A percentile compares a stretch with the other conserved stretches of the same genome.
Evolutionary conservation across 1,140 invertebrate genomes (phyloP).

Genomic region (Formica exsecta): DNA sequence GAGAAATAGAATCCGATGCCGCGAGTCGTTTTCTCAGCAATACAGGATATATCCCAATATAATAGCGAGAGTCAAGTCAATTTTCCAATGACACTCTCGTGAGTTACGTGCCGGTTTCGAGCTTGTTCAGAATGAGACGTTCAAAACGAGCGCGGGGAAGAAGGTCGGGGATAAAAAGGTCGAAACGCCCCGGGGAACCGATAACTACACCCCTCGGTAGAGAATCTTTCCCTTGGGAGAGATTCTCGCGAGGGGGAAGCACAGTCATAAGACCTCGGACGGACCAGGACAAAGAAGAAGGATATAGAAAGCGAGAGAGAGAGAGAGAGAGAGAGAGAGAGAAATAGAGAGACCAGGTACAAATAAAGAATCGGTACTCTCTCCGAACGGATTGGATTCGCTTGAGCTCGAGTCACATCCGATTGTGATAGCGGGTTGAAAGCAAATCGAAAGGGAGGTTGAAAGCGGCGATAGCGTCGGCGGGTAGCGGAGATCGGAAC

Average conservation of each 20-base stretch:
- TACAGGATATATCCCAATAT: neutral
- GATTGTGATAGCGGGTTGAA: conserved; percentile 62
- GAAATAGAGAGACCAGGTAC: conserved; percentile 4
- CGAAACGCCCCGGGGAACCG: conserved; percentile 69
- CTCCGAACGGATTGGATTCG: conserved; percentile 64
- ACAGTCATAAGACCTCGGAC: conserved; percentile 58
- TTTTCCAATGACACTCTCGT: conserved; percentile 66
- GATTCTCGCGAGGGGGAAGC: conserved; percentile 64
- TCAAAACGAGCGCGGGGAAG: conserved; percentile 11
- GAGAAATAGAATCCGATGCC: conserved; percentile 8
- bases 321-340: neutral
- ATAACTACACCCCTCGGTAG: conserved; percentile 69
- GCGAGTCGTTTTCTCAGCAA: neutral
- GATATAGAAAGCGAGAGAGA: conserved; percentile 4
- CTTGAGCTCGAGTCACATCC: conserved; percentile 54
- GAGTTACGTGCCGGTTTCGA: conserved; percentile 61
- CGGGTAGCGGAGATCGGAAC: conserved; percentile 44
- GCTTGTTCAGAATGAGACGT: conserved; percentile 43
- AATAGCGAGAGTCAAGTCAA: conserved; percentile 36
- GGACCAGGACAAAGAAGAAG: conserved; percentile 20
- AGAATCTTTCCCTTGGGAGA: conserved; percentile 70
- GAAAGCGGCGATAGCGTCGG: conserved; percentile 33
- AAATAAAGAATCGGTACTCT: conserved; percentile 59
- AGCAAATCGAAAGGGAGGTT: conserved; percentile 51
- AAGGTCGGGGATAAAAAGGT: conserved; percentile 53